Evolutionary conservation across 1,140 invertebrate genomes (phyloP).

Genomic region (Melanaphis sacchari): DNA sequence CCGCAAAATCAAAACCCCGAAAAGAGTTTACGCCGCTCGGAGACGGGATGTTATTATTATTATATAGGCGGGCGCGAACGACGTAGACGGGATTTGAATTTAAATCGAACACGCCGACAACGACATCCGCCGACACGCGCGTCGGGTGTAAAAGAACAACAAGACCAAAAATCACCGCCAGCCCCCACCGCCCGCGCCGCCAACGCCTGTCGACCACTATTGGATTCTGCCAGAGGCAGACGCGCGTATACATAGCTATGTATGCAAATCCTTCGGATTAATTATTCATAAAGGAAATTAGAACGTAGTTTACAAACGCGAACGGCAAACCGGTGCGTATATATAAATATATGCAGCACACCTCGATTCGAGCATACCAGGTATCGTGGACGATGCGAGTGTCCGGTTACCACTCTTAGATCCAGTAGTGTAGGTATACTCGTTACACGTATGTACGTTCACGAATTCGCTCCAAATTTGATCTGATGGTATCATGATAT

Average conservation of each 20-base stretch:
- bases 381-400: neutral
- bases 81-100: constrained; percentile 48
- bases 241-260: neutral
- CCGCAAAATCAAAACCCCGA: neutral
- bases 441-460: too few relatives aligned
- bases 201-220: neutral
- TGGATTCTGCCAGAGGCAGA: neutral
- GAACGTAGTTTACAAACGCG: constrained; percentile 35
- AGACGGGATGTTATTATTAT: neutral
- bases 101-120: constrained; percentile 29
- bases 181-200: neutral
- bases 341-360: neutral
- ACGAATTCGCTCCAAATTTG: too few relatives aligned
- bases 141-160: constrained; percentile 37
- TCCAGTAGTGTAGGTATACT: too few relatives aligned
- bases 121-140: too few relatives aligned
- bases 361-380: neutral
- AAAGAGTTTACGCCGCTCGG: constrained; percentile 10
- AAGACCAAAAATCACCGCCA: constrained; percentile 28
- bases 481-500: too few relatives aligned
- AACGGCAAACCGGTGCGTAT: neutral
- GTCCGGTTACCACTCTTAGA: neutral
- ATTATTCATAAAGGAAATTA: constrained; percentile 56
- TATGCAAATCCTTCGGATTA: constrained; percentile 51
- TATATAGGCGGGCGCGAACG: constrained; percentile 2